phyloP scores from a whole-genome alignment of 2,797 vertebrate species.

The Pyrocephalus nanus region DNA sequence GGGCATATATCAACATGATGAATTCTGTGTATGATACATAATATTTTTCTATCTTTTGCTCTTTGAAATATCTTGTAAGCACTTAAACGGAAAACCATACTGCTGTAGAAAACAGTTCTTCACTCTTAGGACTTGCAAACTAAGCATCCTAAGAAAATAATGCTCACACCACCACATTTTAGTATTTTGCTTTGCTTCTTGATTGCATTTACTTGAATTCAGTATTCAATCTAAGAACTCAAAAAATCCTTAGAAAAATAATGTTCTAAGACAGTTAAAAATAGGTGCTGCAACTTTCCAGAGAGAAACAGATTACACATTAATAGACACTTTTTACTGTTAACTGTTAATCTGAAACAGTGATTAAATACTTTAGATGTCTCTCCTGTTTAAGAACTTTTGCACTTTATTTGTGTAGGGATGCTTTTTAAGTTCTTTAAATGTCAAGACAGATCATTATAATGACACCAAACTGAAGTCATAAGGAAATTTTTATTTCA shows the following conservation, averaged over 20 bases:
- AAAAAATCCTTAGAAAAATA: not conserved
- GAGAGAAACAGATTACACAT: not conserved
- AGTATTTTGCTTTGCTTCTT: conserved; percentile 26
- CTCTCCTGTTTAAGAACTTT: not conserved
- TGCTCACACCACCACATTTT: not conserved
- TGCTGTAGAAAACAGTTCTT: not conserved
- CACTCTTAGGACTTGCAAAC: conserved; percentile 20
- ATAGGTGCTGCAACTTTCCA: not conserved
- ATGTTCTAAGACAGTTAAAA: not conserved
- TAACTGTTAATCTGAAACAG: not conserved
- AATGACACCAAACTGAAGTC: not conserved
- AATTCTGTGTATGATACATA: not conserved
- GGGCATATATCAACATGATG: not conserved
- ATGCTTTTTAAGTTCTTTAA: not conserved
- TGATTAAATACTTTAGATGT: not conserved
- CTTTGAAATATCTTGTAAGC: not conserved
- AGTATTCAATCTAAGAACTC: conserved; percentile 10
- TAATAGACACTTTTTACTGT: not conserved
- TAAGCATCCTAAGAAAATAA: conserved; percentile 30
- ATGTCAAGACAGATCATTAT: not conserved
- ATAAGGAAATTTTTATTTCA: not conserved
- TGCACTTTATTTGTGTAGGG: not conserved
- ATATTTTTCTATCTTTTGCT: not conserved
- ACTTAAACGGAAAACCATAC: not conserved
- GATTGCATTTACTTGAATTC: conserved; percentile 12